Base-by-base conservation (phyloP, 2,113 vertebrate genomes). In the Motacilla tschutschensis region DNA sequence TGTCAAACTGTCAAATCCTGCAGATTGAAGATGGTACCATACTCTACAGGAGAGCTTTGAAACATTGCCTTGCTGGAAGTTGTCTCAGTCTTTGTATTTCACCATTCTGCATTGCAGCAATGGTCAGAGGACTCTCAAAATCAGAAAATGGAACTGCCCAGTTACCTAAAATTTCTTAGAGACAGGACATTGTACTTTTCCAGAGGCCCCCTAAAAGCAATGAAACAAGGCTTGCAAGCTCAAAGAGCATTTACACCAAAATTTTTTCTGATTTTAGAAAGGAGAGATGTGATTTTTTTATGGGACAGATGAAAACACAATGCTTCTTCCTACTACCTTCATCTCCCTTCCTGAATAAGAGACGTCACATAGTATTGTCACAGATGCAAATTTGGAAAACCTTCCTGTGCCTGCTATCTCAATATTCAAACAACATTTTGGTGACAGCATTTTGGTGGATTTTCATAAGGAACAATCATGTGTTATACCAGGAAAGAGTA, bases 291-390 rank as follows among this genome's bases (percentile, higher is more conserved):
- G 12, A 8, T 24, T 65, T 60, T 60, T 78, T 67, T 38, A 14
- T 1, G 3, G 26, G 21, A 48, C 18, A 21, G 17, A 51, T 20
- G 41, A 64, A 86, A 81, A n/a, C 3, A n/a, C 2, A 3, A 35
- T 0, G 0, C 2, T 79, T 16, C 8, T 59, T 74, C 17, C 8
- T 19, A 55, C 17, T 10, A 44, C 10, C 13, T 76, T 26, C 9
- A 29, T 35, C 12, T 76, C 24, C n/a, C 8, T 71, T 66, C 31
- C 14, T 12, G 14, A 66, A 59, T 0, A 2, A 1, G 5, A 59
- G 24, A 8, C 51, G 9, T 47, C 14, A 58, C 0, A 0, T 0
- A 0, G n/a, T 62, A 26, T 5, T 54, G n/a, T 50, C 43, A 41
- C 3, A 36, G 16, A 29, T 43, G 33, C 19, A 74, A 73, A 79